Conservation (phyloP, 2,888 invertebrate genomes). For the Autographa gamma region DNA sequence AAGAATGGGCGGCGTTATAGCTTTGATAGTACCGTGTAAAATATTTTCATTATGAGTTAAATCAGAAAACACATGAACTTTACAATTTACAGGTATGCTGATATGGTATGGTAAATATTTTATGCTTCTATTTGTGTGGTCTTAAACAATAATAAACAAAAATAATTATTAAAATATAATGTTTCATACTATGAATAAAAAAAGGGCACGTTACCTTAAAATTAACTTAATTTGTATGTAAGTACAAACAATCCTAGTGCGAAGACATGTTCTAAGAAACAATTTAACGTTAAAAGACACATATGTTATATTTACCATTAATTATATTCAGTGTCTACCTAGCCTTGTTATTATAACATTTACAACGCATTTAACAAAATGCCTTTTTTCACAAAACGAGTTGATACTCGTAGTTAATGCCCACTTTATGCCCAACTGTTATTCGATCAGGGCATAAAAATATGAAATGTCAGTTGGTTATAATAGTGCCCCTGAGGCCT, state of each 20-base stretch:
- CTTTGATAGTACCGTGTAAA: slow-evolving; percentile 17
- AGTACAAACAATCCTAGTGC: too few species aligned
- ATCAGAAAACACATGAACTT: slow-evolving; percentile 10
- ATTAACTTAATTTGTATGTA: too few species aligned
- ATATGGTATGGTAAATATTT: too few species aligned
- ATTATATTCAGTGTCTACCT: slow-evolving; percentile 13
- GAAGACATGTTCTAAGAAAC: too few species aligned
- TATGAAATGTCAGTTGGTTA: slow-evolving; percentile 10
- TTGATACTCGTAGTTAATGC: slow-evolving; percentile 5
- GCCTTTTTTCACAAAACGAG: slow-evolving; percentile 49
- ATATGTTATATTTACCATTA: not conserved
- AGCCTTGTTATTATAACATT: not conserved
- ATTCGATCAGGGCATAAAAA: slow-evolving; percentile 5
- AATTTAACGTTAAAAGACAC: too few species aligned
- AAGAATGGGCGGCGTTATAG: slow-evolving; percentile 18
- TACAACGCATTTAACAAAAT: not conserved
- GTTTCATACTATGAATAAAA: too few species aligned
- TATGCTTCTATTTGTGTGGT: too few species aligned
- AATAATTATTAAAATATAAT: too few species aligned
- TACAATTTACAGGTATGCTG: too few species aligned
- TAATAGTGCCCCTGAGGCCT: not conserved
- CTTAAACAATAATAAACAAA: too few species aligned
- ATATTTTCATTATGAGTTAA: slow-evolving; percentile 29
- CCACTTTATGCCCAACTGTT: slow-evolving; percentile 11
- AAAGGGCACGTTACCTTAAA: too few species aligned